phyloP scores from a whole-genome alignment of 23 tunicate species.

The Pegea sp. region DNA sequence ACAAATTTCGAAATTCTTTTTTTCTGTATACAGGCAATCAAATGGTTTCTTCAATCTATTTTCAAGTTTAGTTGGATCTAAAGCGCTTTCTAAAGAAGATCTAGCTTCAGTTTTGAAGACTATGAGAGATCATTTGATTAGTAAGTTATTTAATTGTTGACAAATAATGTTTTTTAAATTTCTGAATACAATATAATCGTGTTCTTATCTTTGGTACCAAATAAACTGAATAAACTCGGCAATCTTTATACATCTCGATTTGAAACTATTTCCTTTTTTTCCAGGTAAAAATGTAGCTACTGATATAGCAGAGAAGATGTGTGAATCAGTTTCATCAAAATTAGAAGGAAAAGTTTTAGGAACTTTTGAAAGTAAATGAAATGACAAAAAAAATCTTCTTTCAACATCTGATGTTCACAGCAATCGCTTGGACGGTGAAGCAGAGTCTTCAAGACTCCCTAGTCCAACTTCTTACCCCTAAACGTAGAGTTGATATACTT shows the following conservation, averaged over 20 bases:
- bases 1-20: too few species aligned
- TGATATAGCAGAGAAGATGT: slow-evolving; percentile 85
- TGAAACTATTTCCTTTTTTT: too few species aligned
- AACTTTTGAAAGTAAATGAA: slow-evolving; percentile 67
- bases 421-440: slow-evolving; percentile 71
- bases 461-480: slow-evolving; percentile 90
- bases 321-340: slow-evolving; percentile 64
- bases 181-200: too few species aligned
- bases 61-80: slow-evolving; percentile 71
- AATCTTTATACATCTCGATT: too few species aligned
- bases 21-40: slow-evolving; percentile 13
- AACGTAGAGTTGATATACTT: slow-evolving; percentile 88
- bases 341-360: slow-evolving; percentile 89
- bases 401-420: too few species aligned
- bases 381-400: too few species aligned
- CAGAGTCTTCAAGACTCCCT: slow-evolving; percentile 78
- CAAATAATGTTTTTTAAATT: too few species aligned
- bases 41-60: slow-evolving; percentile 78
- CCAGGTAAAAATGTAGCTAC: slow-evolving; percentile 91
- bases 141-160: too few species aligned
- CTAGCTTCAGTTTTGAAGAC: slow-evolving; percentile 63
- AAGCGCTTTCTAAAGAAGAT: slow-evolving; percentile 75
- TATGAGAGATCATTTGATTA: slow-evolving; percentile 81
- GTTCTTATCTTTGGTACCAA: too few species aligned
- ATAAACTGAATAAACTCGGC: too few species aligned